phyloP scores from a whole-genome alignment of 2,113 vertebrate genomes.

The Sisor rabdophorus region DNA sequence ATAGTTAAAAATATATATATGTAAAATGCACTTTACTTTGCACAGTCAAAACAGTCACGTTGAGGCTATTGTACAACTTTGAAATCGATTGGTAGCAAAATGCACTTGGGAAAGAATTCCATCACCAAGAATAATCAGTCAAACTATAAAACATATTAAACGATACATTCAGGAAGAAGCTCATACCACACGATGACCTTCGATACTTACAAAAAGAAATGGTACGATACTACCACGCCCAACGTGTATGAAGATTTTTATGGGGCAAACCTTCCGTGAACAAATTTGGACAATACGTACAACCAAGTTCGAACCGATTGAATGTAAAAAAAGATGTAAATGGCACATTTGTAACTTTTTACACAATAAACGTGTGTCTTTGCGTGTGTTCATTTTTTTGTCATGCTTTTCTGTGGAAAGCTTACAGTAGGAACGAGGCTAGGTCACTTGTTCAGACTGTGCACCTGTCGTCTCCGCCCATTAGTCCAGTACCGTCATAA shows the following conservation, averaged over 20 bases:
- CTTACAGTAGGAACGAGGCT: conserved; percentile 14
- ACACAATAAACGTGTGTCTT: conserved; percentile 25
- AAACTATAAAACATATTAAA: conserved; percentile 7
- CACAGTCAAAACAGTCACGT: neutral
- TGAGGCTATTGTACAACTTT: neutral
- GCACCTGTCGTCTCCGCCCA: conserved; percentile 38
- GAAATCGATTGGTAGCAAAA: neutral
- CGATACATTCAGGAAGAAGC: neutral
- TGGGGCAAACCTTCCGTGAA: conserved; percentile 13
- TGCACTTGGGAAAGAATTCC: conserved; percentile 24
- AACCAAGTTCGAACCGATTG: neutral
- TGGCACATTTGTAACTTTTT: neutral
- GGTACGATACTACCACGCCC: conserved; percentile 26
- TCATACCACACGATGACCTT: conserved; percentile 4
- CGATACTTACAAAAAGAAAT: neutral
- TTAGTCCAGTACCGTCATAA: neutral
- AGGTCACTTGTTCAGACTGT: conserved; percentile 7
- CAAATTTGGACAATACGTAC: conserved; percentile 6
- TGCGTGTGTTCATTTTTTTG: neutral
- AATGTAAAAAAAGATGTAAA: neutral
- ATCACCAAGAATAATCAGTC: conserved; percentile 16
- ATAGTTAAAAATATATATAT: too few relatives aligned
- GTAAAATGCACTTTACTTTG: neutral
- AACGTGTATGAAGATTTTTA: conserved; percentile 5
- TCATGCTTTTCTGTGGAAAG: neutral